A percentile compares a stretch with the other conserved stretches of the same genome.
phyloP scores from a whole-genome alignment of 2,888 invertebrate genomes.

The Morpho deidamia region DNA sequence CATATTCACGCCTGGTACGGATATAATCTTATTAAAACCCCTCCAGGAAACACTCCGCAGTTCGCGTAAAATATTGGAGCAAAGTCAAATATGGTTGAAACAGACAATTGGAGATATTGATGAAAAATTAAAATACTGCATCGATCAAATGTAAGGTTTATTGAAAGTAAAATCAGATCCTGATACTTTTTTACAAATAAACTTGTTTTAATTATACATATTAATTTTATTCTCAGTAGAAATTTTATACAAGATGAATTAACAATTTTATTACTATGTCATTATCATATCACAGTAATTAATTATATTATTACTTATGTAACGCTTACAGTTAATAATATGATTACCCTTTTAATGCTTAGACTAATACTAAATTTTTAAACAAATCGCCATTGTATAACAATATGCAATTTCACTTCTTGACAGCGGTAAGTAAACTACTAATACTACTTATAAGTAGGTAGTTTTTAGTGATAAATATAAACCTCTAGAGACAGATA shows the following conservation, averaged over 20 bases:
- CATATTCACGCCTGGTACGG: too few species aligned
- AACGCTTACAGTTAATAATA: slow-evolving; percentile 8
- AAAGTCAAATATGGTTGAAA: slow-evolving; percentile 49
- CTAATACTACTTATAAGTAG: too few species aligned
- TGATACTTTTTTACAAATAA: slow-evolving; percentile 14
- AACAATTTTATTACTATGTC: slow-evolving; percentile 32
- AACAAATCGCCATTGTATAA: too few species aligned
- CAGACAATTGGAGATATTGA: slow-evolving; percentile 52
- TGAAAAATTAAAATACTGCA: slow-evolving; percentile 53
- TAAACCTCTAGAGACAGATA: too few species aligned
- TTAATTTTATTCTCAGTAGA: slow-evolving; percentile 2
- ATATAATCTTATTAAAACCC: too few species aligned
- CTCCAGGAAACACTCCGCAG: slow-evolving; percentile 42
- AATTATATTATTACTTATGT: slow-evolving; percentile 28
- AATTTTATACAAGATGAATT: slow-evolving; percentile 3
- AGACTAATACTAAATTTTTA: neutral
- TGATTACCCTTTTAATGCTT: too few species aligned
- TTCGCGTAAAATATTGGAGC: slow-evolving; percentile 44
- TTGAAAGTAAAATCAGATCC: slow-evolving; percentile 36
- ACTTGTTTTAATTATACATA: slow-evolving; percentile 9
- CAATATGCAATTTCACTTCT: too few species aligned
- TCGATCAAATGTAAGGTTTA: slow-evolving; percentile 51
- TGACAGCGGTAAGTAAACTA: too few species aligned
- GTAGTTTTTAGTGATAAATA: too few species aligned
- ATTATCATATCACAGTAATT: slow-evolving; percentile 39